Evolutionary conservation across 2,113 vertebrate species (phyloP).

Genomic region (Sorex fumeus): DNA sequence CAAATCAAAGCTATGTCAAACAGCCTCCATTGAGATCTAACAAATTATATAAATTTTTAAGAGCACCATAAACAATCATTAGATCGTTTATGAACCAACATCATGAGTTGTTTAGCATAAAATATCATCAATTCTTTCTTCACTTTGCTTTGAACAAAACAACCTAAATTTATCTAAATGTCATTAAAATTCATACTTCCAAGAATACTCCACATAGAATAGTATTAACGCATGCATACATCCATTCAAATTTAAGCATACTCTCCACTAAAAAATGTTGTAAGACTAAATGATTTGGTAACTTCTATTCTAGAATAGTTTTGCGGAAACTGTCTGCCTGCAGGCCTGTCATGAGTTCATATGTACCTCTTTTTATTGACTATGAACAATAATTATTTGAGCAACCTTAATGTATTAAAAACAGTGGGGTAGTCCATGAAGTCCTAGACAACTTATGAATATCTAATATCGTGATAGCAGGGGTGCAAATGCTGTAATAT

Average conservation of each 20-base stretch:
- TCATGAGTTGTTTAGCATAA: neutral
- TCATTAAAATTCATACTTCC: neutral
- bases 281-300: neutral
- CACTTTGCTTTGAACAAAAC: neutral
- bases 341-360: neutral
- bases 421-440: neutral
- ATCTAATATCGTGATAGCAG: neutral
- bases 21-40: neutral
- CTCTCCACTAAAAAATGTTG: neutral
- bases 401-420: neutral
- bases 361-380: neutral
- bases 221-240: conserved; percentile 36
- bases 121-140: neutral
- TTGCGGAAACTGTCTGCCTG: neutral
- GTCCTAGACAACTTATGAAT: neutral
- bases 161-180: neutral
- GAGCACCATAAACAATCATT: neutral
- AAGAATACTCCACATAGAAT: neutral
- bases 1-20: neutral
- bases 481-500: neutral
- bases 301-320: neutral
- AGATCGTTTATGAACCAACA: neutral
- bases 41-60: conserved; percentile 33
- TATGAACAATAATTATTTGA: neutral
- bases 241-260: conserved; percentile 2